Conservation (phyloP, 1,140 invertebrate species). For the Eulimnadia texana region DNA sequence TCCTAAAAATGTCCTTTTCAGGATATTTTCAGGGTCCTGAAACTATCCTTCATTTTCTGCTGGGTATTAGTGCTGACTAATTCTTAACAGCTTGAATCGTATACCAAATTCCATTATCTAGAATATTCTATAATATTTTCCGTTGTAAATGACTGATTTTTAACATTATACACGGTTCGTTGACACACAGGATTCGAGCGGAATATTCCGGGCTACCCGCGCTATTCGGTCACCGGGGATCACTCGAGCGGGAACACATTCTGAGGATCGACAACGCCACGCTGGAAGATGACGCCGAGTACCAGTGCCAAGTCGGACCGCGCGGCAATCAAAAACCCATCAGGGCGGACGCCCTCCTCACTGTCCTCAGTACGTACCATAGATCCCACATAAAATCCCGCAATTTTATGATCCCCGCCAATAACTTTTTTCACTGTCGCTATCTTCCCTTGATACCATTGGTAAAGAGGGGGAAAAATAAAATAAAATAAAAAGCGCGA, state of each 20-base stretch:
- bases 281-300: constrained; percentile 75
- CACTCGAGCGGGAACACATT: constrained; percentile 67
- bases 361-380: constrained; percentile 67
- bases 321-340: constrained; percentile 58
- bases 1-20: too few species aligned
- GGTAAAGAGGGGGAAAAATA: too few species aligned
- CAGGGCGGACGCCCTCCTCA: constrained; percentile 61
- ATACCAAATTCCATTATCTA: too few species aligned
- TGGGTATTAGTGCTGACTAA: too few species aligned
- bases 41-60: too few species aligned
- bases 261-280: constrained; percentile 67
- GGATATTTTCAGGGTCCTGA: too few species aligned
- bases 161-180: too few species aligned
- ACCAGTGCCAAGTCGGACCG: constrained; percentile 84
- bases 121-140: too few species aligned
- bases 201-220: constrained; percentile 60
- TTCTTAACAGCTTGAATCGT: too few species aligned
- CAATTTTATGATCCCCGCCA: neutral
- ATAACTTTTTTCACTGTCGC: neutral
- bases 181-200: constrained; percentile 52
- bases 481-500: too few species aligned
- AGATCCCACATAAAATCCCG: neutral
- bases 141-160: too few species aligned
- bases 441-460: too few species aligned
- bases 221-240: constrained; percentile 72